A percentile compares a stretch with the other conserved stretches of the same genome.
These are phyloP conservation scores for Xiphophorus hellerii DNA, from an alignment of 2,113 vertebrate species.

Conservation along the genomic window DNA sequence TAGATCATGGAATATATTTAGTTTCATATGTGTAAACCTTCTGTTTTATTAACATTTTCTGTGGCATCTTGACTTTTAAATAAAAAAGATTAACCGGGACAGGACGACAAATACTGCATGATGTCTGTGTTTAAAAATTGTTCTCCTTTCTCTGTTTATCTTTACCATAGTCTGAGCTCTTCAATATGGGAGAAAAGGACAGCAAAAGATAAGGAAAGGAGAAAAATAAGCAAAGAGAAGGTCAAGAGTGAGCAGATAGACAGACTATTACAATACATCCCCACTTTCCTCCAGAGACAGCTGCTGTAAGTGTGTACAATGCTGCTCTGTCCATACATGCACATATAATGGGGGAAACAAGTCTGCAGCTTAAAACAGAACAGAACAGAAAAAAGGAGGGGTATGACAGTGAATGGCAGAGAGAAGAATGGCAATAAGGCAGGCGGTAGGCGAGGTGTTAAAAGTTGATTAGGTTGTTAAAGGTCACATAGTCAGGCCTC, in stretches of 20 bases:
- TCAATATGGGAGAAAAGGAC: conserved; percentile 25
- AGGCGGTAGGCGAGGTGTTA: conserved; percentile 79
- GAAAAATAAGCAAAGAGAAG: conserved; percentile 51
- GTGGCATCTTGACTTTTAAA: background rate
- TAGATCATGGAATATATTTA: background rate
- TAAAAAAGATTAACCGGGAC: background rate
- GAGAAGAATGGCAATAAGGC: conserved; percentile 67
- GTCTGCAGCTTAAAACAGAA: conserved; percentile 13
- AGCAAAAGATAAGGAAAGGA: conserved; percentile 34
- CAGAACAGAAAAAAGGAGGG: conserved; percentile 16
- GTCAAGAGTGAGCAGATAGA: conserved; percentile 54
- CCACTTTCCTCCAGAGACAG: conserved; percentile 42
- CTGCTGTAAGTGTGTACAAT: conserved; percentile 44
- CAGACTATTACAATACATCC: conserved; percentile 47
- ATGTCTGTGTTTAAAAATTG: conserved; percentile 4
- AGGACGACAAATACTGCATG: background rate
- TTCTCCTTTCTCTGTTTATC: conserved; percentile 23
- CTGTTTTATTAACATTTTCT: background rate
- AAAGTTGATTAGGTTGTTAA: conserved; percentile 86
- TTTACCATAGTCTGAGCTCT: conserved; percentile 10
- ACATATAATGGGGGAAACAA: conserved; percentile 35
- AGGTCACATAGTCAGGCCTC: conserved; percentile 80
- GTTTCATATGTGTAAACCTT: background rate
- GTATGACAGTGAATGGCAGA: conserved; percentile 44
- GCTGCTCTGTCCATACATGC: conserved; percentile 38